Evolutionary conservation across 2,888 invertebrate species (phyloP), one percentile per base, ranked within the genome.

Genomic region (Mamestra brassicae): DNA sequence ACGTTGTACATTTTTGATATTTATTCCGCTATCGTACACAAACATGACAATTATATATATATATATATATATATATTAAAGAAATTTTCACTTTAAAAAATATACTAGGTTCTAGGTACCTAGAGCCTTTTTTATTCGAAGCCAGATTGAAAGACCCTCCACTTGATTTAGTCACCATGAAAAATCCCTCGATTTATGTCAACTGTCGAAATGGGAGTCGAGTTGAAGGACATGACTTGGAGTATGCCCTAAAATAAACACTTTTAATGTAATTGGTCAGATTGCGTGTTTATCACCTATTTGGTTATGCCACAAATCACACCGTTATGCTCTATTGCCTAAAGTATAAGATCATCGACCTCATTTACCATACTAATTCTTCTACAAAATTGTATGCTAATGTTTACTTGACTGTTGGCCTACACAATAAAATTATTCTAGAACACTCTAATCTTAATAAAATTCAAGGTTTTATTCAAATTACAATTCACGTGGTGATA

Each of bases 311-410:
- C 26, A 52, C 47, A 76, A 67, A 64, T n/a, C 57, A 67, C 75
- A 81, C 75, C 34, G 66, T 67, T 75, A 81, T 75, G 63, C 47
- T 81, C 57, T 67, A 66, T 74, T 47, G 57, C 75, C 63, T 61
- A 63, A 70, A 67, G 13, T 54, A 67, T 67, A 73, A 78, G 71
- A 84, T 83, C 74, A 72, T 66, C 80, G 66, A 80, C 81, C 84
- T 70, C 72, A 67, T 75, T 84, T 8, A 47, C 68, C 68, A 65
- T 74, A 70, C 38, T 38, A 65, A 83, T 78, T 69, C 38, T 54
- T 58, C 4, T 66, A 47, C 73, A 65, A 68, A 80, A 72, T 58
- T 62, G 64, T 64, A 84, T 75, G 54, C 55, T 57, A 75, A 79
- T 74, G 36, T 64, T 71, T 64, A 42, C 52, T 61, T 70, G 69